Conservation (phyloP, 2,888 invertebrate species). For the Drosophila buzzatii region DNA sequence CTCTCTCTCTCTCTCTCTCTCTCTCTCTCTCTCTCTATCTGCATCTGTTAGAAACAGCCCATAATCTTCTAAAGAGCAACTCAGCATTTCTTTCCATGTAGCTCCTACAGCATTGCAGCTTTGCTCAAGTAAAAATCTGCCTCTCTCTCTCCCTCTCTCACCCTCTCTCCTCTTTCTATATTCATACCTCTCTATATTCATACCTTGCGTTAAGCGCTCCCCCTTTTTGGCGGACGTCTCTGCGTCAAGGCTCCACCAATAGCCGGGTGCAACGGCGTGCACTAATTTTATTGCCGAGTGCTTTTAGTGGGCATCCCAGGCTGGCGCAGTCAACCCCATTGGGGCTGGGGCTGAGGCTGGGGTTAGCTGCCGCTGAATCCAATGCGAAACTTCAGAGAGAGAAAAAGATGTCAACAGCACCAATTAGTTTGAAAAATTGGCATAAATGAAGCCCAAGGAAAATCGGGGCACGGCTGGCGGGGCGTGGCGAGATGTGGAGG, state of each 20-base stretch:
- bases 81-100: too few relatives aligned
- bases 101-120: too few relatives aligned
- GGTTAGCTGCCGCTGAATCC: slow-evolving; percentile 26
- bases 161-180: too few relatives aligned
- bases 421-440: slow-evolving; percentile 84
- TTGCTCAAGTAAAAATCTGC: background rate
- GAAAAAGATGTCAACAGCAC: slow-evolving; percentile 84
- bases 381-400: slow-evolving; percentile 49
- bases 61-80: too few relatives aligned
- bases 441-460: slow-evolving; percentile 78
- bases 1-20: background rate
- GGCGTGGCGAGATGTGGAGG: background rate
- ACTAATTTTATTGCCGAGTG: slow-evolving; percentile 79
- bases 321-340: slow-evolving; percentile 24
- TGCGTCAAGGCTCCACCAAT: slow-evolving; percentile 29
- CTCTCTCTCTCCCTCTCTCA: background rate
- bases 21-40: too few relatives aligned
- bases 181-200: background rate
- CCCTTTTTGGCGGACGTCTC: slow-evolving; percentile 7
- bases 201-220: background rate
- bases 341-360: background rate
- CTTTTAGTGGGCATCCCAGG: slow-evolving; percentile 65
- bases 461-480: background rate
- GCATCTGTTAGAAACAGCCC: too few relatives aligned
- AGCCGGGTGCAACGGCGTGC: slow-evolving; percentile 71